Conservation (phyloP, 2,888 invertebrate species). For the Ametastegia equiseti region DNA sequence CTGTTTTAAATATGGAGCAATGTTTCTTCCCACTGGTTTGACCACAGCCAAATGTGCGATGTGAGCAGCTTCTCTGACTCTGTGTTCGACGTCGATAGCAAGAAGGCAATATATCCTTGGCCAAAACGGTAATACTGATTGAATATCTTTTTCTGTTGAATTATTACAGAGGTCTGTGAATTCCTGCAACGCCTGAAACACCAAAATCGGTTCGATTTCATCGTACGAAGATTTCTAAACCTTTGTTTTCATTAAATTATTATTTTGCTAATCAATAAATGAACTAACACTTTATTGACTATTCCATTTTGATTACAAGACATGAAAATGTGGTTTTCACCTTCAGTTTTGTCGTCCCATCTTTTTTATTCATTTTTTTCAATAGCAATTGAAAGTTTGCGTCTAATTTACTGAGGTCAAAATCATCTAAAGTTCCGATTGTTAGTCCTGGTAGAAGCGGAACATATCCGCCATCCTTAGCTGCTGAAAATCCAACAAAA, state of each 20-base stretch:
- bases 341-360: constrained; percentile 93
- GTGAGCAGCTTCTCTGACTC: constrained; percentile 89
- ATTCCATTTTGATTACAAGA: background rate
- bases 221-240: constrained; percentile 5
- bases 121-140: constrained; percentile 89
- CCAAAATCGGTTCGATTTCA: background rate
- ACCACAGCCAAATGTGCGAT: constrained; percentile 85
- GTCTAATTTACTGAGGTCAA: constrained; percentile 81
- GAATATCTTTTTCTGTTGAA: constrained; percentile 83
- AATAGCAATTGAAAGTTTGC: constrained; percentile 87
- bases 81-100: constrained; percentile 88
- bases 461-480: constrained; percentile 80
- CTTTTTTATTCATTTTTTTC: constrained; percentile 93
- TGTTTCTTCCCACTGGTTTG: constrained; percentile 83
- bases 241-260: background rate
- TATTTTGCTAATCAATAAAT: background rate
- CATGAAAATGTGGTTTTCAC: constrained; percentile 74
- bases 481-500: constrained; percentile 83
- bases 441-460: constrained; percentile 79
- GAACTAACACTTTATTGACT: background rate
- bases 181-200: constrained; percentile 87
- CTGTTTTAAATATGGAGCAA: constrained; percentile 88
- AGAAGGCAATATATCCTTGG: constrained; percentile 87
- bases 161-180: constrained; percentile 84
- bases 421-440: constrained; percentile 78